Conservation (phyloP, 1,140 invertebrate species). For the Leptinotarsa defecta region DNA sequence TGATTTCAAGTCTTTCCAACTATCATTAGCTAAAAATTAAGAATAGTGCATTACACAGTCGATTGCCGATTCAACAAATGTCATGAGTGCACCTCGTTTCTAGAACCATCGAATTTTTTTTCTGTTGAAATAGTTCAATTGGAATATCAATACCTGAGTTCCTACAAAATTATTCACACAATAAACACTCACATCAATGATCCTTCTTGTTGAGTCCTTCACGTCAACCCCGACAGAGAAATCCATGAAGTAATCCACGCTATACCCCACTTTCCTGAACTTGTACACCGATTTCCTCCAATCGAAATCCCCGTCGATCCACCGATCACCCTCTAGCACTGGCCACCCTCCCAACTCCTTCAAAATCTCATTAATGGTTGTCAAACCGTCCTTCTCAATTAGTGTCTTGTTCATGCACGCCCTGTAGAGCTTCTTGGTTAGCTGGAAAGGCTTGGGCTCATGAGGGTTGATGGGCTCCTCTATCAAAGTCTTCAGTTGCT, state of each 20-base stretch:
- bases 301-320: slow-evolving; percentile 69
- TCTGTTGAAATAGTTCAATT: too few species aligned
- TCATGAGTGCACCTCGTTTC: too few species aligned
- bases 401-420: slow-evolving; percentile 83
- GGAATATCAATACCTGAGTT: too few species aligned
- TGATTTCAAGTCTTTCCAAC: too few species aligned
- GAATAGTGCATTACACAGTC: too few species aligned
- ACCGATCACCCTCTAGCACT: slow-evolving; percentile 75
- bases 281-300: slow-evolving; percentile 85
- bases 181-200: slow-evolving; percentile 79
- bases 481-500: slow-evolving; percentile 76
- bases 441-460: slow-evolving; percentile 74
- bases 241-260: slow-evolving; percentile 90
- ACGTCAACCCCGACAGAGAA: slow-evolving; percentile 88
- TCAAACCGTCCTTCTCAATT: slow-evolving; percentile 75
- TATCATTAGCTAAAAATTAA: too few species aligned
- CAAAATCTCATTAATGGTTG: slow-evolving; percentile 72
- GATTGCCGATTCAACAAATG: too few species aligned
- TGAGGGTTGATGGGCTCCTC: slow-evolving; percentile 67
- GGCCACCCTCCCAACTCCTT: slow-evolving; percentile 89
- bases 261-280: slow-evolving; percentile 79
- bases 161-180: too few species aligned
- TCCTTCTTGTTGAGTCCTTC: slow-evolving; percentile 84
- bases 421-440: slow-evolving; percentile 79
- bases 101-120: too few species aligned